Conservation (phyloP, 2,113 vertebrate genomes). For the Silurus meridionalis region DNA sequence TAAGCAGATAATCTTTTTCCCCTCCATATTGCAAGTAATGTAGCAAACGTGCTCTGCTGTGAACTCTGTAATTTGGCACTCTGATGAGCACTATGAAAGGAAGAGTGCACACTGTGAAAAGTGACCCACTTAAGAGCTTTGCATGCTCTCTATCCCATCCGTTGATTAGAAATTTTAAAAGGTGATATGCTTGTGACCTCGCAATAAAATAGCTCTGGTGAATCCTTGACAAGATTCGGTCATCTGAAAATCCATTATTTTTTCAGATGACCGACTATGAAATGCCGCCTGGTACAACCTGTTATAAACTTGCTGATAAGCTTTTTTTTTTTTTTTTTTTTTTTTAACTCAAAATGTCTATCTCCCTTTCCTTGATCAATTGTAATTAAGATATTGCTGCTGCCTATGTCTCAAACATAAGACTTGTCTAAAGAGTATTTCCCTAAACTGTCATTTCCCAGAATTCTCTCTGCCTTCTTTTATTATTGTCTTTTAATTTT, state of each 20-base stretch:
- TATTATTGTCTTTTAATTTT: not conserved
- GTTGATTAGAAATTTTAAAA: constrained; percentile 1
- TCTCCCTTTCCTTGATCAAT: not conserved
- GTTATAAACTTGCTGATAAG: not conserved
- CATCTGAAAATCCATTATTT: not conserved
- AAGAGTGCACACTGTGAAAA: not conserved
- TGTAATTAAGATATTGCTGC: no score
- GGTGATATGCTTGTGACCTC: not conserved
- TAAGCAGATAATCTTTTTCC: not conserved
- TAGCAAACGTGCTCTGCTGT: constrained; percentile 13
- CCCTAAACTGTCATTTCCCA: not conserved
- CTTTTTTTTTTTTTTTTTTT: not conserved
- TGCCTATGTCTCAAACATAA: not conserved
- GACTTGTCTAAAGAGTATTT: not conserved
- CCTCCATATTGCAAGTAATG: not conserved
- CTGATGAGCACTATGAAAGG: not conserved
- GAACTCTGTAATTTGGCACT: not conserved
- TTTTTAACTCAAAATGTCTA: no score
- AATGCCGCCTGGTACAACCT: not conserved
- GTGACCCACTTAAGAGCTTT: not conserved
- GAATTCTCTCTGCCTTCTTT: not conserved
- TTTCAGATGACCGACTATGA: constrained; percentile 2
- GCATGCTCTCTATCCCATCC: not conserved
- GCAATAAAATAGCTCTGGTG: not conserved
- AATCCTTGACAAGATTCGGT: not conserved